Percentiles rank a stretch among this genome's conserved stretches.
Evolutionary conservation across 2,888 invertebrate genomes (phyloP).

Genomic region (Leptinotarsa tumamoca): DNA sequence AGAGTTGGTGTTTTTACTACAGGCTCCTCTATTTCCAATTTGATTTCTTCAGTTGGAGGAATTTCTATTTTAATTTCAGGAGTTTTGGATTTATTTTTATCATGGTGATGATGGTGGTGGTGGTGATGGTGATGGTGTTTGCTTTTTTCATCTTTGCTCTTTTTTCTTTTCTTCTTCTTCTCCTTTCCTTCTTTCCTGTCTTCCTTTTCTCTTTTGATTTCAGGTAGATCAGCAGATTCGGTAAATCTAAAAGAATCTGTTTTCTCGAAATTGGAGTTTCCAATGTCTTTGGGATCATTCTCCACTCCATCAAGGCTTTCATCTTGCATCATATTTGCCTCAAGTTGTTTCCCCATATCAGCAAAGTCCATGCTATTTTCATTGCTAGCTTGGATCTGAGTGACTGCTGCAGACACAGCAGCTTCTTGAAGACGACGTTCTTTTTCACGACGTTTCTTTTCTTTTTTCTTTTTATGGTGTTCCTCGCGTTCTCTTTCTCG

Average conservation of each 20-base stretch:
- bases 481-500: conserved; percentile 67
- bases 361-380: conserved; percentile 85
- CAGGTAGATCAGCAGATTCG: conserved; percentile 42
- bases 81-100: conserved; percentile 65
- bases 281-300: conserved; percentile 59
- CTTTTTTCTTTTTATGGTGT: conserved; percentile 72
- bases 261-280: conserved; percentile 63
- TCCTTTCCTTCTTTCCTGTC: conserved; percentile 76
- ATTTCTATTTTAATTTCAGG: conserved; percentile 57
- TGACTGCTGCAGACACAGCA: conserved; percentile 46
- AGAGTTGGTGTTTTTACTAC: conserved; percentile 54
- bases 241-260: conserved; percentile 42
- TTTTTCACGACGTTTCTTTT: conserved; percentile 63
- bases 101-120: conserved; percentile 73
- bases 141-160: conserved; percentile 82
- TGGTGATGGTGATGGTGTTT: conserved; percentile 74
- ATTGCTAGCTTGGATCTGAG: conserved; percentile 64
- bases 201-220: conserved; percentile 60
- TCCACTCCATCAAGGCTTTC: conserved; percentile 69
- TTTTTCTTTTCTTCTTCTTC: conserved; percentile 88
- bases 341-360: conserved; percentile 84
- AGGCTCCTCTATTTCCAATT: conserved; percentile 50
- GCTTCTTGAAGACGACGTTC: conserved; percentile 69
- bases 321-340: conserved; percentile 82
- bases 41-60: conserved; percentile 52